phyloP scores from a whole-genome alignment of 2,888 invertebrate species.

The Nomada ruficornis region DNA sequence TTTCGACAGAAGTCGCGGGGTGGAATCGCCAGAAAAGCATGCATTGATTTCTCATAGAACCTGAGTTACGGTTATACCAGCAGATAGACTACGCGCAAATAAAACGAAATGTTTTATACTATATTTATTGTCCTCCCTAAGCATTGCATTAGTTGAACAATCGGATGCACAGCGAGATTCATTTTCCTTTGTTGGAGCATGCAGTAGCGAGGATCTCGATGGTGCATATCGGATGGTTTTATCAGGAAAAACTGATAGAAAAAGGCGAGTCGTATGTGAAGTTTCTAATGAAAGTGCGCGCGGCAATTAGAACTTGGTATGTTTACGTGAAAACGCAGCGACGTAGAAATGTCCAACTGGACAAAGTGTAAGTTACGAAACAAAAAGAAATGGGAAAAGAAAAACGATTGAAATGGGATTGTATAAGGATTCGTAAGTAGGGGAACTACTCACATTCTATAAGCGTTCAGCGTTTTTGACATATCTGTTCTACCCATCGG shows the following conservation, averaged over 20 bases:
- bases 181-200: slow-evolving; percentile 1
- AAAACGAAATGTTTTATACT: slow-evolving; percentile 20
- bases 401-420: slow-evolving; percentile 9
- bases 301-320: slow-evolving; percentile 41
- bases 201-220: background rate
- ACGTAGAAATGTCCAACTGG: background rate
- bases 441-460: slow-evolving; percentile 92
- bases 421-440: slow-evolving; percentile 46
- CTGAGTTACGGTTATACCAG: slow-evolving; percentile 14
- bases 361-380: background rate
- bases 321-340: slow-evolving; percentile 35
- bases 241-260: background rate
- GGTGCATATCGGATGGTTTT: background rate
- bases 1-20: background rate
- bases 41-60: slow-evolving; percentile 43
- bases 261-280: slow-evolving; percentile 1
- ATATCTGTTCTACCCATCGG: slow-evolving; percentile 86
- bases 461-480: slow-evolving; percentile 95
- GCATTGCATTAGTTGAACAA: background rate
- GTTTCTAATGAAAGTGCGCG: slow-evolving; percentile 48
- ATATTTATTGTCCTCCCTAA: background rate
- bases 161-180: background rate
- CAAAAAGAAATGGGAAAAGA: slow-evolving; percentile 1
- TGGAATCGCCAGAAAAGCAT: background rate
- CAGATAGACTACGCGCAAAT: slow-evolving; percentile 44